Conservation (phyloP, 2,888 invertebrate genomes). For the Drymonia ruficornis region DNA sequence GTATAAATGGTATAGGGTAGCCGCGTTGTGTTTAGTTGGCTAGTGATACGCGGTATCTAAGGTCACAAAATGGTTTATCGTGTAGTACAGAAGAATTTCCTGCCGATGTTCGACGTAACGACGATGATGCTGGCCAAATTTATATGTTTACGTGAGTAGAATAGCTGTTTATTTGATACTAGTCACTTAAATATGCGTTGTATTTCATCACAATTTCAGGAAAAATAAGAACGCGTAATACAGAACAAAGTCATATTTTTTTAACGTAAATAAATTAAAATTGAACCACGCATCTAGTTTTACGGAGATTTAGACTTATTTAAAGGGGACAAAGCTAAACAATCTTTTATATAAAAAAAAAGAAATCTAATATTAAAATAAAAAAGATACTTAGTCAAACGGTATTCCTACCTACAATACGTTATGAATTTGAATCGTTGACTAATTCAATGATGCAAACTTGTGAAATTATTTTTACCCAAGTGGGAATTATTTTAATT, state of each 20-base stretch:
- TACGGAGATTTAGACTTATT: too few relatives aligned
- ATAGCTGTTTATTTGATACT: slow-evolving; percentile 15
- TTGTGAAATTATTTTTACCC: background rate
- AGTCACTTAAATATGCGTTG: background rate
- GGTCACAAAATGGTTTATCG: slow-evolving; percentile 61
- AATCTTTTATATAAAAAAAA: background rate
- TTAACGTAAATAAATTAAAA: background rate
- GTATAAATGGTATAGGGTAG: slow-evolving; percentile 48
- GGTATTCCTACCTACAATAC: too few relatives aligned
- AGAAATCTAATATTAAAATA: background rate
- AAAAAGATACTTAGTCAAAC: too few relatives aligned
- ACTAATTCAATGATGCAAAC: too few relatives aligned
- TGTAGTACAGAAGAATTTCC: slow-evolving; percentile 54
- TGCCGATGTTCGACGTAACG: slow-evolving; percentile 50
- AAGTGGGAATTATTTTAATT: background rate
- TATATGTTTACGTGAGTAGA: slow-evolving; percentile 74
- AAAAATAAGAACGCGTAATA: background rate
- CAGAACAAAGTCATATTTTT: background rate
- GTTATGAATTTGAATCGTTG: too few relatives aligned
- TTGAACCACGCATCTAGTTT: background rate
- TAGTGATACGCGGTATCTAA: slow-evolving; percentile 56
- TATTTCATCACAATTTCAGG: background rate
- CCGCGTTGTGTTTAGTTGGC: slow-evolving; percentile 42
- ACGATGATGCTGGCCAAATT: slow-evolving; percentile 58
- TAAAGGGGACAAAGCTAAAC: background rate